phyloP scores from a whole-genome alignment of 1,140 invertebrate genomes.

The Leptinotarsa undecemlineata region DNA sequence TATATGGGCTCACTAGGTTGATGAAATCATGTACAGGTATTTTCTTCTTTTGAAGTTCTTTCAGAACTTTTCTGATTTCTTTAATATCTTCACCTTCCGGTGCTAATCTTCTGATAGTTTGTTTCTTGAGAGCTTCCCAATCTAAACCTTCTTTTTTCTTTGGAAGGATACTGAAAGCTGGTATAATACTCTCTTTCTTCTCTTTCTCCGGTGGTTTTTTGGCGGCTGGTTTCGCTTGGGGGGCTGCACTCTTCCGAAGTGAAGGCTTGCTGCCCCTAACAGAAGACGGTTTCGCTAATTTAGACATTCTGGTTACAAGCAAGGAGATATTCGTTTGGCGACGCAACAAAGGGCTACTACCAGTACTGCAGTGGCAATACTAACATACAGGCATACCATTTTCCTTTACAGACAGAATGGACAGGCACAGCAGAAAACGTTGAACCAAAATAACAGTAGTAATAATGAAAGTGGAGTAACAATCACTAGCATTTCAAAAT shows the following conservation, averaged over 20 bases:
- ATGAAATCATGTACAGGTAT: slow-evolving; percentile 50
- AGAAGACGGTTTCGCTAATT: neutral
- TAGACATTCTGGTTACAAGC: slow-evolving; percentile 31
- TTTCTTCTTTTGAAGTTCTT: slow-evolving; percentile 35
- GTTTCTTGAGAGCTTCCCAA: slow-evolving; percentile 40
- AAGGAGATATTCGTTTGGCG: slow-evolving; percentile 33
- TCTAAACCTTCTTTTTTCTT: slow-evolving; percentile 34
- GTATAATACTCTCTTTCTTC: slow-evolving; percentile 28
- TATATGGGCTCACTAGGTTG: slow-evolving; percentile 46
- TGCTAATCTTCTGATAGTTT: slow-evolving; percentile 44
- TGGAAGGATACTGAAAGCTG: slow-evolving; percentile 31
- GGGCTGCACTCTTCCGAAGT: too few relatives aligned
- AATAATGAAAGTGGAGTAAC: neutral
- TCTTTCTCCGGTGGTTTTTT: slow-evolving; percentile 18
- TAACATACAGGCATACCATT: slow-evolving; percentile 39
- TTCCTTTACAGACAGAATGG: slow-evolving; percentile 23
- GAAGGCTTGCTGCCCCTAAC: slow-evolving; percentile 15
- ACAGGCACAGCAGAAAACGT: neutral
- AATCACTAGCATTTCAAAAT: slow-evolving; percentile 24
- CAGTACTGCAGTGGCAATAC: slow-evolving; percentile 35
- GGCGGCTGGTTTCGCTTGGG: neutral
- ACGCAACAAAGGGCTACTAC: slow-evolving; percentile 36
- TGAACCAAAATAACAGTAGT: neutral
- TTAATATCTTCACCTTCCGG: slow-evolving; percentile 51
- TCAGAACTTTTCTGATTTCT: slow-evolving; percentile 44